Conservation (phyloP, 1,140 invertebrate genomes). For the Cheumatopsyche charites region DNA sequence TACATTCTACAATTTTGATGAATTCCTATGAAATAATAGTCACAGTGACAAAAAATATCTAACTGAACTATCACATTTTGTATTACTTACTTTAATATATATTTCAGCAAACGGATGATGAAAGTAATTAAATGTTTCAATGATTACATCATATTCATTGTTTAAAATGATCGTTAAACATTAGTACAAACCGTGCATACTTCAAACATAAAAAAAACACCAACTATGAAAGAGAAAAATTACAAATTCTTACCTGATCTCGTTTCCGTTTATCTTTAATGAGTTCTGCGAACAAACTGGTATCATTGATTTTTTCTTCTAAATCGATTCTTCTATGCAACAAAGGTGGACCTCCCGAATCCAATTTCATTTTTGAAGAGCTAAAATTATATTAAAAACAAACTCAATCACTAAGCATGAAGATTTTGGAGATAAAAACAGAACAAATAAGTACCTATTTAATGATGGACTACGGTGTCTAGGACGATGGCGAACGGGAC, state of each 20-base stretch:
- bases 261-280: slow-evolving; percentile 84
- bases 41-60: no score
- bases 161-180: background rate
- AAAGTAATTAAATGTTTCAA: slow-evolving; percentile 51
- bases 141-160: background rate
- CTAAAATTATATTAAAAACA: slow-evolving; percentile 14
- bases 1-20: no score
- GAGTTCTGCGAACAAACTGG: slow-evolving; percentile 85
- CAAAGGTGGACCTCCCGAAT: slow-evolving; percentile 51
- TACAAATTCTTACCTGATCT: slow-evolving; percentile 65
- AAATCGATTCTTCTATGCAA: slow-evolving; percentile 62
- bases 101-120: no score
- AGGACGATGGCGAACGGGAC: slow-evolving; percentile 52
- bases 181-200: slow-evolving; percentile 5
- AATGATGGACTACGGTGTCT: slow-evolving; percentile 53
- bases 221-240: slow-evolving; percentile 6
- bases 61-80: no score
- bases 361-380: background rate
- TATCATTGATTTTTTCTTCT: slow-evolving; percentile 78
- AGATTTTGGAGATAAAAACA: background rate
- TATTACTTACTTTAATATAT: no score
- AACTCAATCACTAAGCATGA: background rate
- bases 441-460: slow-evolving; percentile 21
- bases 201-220: slow-evolving; percentile 16
- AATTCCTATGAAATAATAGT: no score